A percentile compares a stretch with the other conserved stretches of the same genome.
These are phyloP conservation scores for Coluber constrictor DNA, from an alignment of 2,797 vertebrate species.

Conservation along the genomic window DNA sequence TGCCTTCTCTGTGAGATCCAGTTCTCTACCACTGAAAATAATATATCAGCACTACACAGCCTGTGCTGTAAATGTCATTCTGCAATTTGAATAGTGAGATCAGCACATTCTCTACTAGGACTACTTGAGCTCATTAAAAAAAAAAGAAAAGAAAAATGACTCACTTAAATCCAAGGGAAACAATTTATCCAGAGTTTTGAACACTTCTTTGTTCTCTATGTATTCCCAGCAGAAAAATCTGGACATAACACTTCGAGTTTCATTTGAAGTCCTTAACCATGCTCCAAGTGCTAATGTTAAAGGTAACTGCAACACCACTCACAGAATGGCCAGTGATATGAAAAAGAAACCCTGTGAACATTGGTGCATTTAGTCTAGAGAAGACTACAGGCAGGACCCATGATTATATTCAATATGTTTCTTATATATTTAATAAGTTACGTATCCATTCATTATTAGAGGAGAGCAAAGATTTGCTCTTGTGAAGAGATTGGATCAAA, in stretches of 20 bases:
- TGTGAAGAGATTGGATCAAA: not conserved
- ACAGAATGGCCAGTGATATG: not conserved
- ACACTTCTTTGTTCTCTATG: slow-evolving; percentile 40
- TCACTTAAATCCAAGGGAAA: slow-evolving; percentile 25
- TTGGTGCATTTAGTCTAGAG: not conserved
- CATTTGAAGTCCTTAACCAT: not conserved
- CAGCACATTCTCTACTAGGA: slow-evolving; percentile 31
- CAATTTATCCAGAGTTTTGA: slow-evolving; percentile 38
- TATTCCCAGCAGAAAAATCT: slow-evolving; percentile 25
- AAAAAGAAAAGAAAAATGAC: slow-evolving; percentile 43
- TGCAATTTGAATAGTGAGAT: slow-evolving; percentile 36
- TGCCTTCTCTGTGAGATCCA: not conserved
- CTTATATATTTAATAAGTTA: not conserved
- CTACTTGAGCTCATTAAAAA: slow-evolving; percentile 47
- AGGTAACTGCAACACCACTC: not conserved
- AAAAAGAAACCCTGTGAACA: not conserved
- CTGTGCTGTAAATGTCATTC: slow-evolving; percentile 16
- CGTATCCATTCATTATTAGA: not conserved
- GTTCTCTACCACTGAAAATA: not conserved
- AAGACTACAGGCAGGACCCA: not conserved
- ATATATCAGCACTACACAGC: not conserved
- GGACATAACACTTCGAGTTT: slow-evolving; percentile 45
- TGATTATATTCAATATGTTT: not conserved
- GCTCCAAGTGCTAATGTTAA: not conserved
- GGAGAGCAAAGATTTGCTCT: not conserved